Evolutionary conservation across 2,113 vertebrate species (phyloP).

Genomic region (Chionomys nivalis): DNA sequence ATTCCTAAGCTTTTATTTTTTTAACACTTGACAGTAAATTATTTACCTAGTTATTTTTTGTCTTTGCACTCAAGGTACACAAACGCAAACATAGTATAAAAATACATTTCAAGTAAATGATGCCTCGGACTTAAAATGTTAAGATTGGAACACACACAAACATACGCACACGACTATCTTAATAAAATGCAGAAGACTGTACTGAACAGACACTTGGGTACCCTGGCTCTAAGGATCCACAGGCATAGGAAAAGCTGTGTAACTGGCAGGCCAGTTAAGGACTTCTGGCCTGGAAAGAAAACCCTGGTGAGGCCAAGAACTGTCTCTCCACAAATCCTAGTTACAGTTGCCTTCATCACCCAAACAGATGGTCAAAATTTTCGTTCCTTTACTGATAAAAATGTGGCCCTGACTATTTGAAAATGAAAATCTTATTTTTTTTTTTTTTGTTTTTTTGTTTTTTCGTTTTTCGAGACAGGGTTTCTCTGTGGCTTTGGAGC

Average conservation of each 20-base stretch:
- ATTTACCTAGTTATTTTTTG: not conserved
- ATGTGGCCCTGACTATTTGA: not conserved
- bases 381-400: constrained; percentile 4
- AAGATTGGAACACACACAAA: not conserved
- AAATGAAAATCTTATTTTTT: constrained; percentile 27
- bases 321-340: not conserved
- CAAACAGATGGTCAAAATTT: not conserved
- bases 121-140: constrained; percentile 26
- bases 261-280: not conserved
- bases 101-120: constrained; percentile 20
- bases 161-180: not conserved
- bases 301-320: not conserved
- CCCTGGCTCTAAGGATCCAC: not conserved
- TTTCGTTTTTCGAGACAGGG: too few relatives aligned
- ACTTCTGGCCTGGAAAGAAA: not conserved
- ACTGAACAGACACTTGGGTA: not conserved
- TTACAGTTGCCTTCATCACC: not conserved
- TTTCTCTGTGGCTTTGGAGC: too few relatives aligned
- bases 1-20: not conserved
- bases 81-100: not conserved
- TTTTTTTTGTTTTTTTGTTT: too few relatives aligned
- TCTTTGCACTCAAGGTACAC: not conserved
- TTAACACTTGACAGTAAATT: constrained; percentile 17
- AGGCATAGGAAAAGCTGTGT: not conserved
- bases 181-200: not conserved